Evolutionary conservation across 2,113 vertebrate genomes (phyloP).

Genomic region (Cyprinus carpio): DNA sequence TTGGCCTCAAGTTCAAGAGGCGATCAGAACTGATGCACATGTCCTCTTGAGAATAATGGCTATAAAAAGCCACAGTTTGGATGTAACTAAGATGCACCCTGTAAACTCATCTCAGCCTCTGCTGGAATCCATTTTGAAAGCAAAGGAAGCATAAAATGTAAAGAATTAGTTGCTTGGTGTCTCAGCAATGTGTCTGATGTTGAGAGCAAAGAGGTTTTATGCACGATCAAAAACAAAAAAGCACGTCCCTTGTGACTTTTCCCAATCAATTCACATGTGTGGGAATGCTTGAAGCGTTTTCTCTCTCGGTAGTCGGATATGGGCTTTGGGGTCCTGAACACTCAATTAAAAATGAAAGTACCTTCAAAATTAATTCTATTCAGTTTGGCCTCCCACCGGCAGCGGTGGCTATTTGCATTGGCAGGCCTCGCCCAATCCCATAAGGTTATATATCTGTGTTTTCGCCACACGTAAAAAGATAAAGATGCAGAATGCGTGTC

Average conservation of each 20-base stretch:
- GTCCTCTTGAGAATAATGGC: constrained; percentile 12
- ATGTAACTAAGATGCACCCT: constrained; percentile 14
- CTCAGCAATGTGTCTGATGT: constrained; percentile 10
- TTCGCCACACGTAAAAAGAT: constrained; percentile 47
- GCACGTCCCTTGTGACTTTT: background rate
- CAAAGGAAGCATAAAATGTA: background rate
- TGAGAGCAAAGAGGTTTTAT: too few species aligned
- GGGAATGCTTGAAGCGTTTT: background rate
- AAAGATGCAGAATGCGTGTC: constrained; percentile 60
- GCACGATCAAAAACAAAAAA: background rate
- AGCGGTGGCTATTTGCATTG: background rate
- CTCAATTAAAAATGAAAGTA: constrained; percentile 9
- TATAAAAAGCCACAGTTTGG: background rate
- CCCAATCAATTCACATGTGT: background rate
- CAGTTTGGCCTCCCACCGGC: constrained; percentile 39
- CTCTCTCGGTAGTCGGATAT: background rate
- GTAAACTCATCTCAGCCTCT: constrained; percentile 19
- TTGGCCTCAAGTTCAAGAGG: constrained; percentile 15
- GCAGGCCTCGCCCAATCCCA: background rate
- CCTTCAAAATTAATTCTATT: constrained; percentile 26
- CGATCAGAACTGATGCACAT: constrained; percentile 24
- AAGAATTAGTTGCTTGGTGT: constrained; percentile 31
- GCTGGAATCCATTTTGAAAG: constrained; percentile 17
- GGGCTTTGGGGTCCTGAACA: background rate
- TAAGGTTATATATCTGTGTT: constrained; percentile 57